Evolutionary conservation across 2,888 invertebrate genomes (phyloP).

Genomic region (Limnephilus lunatus): DNA sequence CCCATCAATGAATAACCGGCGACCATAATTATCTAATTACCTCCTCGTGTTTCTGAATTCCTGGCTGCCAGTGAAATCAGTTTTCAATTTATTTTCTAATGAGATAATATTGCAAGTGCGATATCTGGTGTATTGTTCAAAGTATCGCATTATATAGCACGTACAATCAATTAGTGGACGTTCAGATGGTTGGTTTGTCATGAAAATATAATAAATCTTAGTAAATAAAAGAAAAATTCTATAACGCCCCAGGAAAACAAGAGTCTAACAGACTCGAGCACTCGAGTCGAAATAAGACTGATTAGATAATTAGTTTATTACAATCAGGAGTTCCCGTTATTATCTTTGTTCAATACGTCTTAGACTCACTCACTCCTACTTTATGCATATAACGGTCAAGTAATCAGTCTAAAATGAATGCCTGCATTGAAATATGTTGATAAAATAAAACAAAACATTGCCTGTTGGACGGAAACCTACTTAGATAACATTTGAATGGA

Average conservation of each 20-base stretch:
- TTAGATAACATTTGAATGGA: background rate
- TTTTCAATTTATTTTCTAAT: background rate
- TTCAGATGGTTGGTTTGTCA: no score
- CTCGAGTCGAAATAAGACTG: no score
- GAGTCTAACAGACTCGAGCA: no score
- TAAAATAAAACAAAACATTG: background rate
- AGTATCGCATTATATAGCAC: background rate
- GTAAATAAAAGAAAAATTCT: no score
- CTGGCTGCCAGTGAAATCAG: background rate
- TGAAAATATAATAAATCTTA: no score
- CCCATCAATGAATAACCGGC: slow-evolving; percentile 27
- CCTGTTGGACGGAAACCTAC: background rate
- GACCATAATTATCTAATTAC: background rate
- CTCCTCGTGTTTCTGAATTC: background rate
- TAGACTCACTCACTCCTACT: background rate
- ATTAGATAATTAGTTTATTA: no score
- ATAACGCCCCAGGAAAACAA: no score
- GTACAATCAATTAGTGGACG: background rate
- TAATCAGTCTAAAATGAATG: background rate
- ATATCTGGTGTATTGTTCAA: background rate
- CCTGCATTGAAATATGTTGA: background rate
- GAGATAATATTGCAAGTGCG: background rate
- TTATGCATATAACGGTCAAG: background rate
- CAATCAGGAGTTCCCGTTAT: background rate
- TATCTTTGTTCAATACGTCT: background rate